Evolutionary conservation across 2,797 vertebrate species (phyloP), one percentile per base, ranked within the genome.

Genomic region (Paedocypris micromegethes): DNA sequence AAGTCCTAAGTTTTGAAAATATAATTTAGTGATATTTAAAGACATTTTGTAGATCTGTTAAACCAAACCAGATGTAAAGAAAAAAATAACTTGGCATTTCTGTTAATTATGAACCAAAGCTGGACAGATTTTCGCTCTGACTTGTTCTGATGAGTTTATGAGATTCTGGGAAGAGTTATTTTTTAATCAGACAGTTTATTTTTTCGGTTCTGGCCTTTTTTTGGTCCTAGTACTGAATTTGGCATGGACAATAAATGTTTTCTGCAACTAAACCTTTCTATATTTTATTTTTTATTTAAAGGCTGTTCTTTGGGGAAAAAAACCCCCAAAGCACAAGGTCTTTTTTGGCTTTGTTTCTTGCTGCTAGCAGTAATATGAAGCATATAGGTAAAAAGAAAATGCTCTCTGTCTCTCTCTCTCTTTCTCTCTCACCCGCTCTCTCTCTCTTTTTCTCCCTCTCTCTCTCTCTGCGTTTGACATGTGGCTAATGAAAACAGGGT

Each of bases 51-150:
- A 77, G 75, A 75, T 74, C 56, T 63, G 43, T 66, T 78, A 72
- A 79, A 59, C 73, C 66, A 67, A 79, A 78, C 67, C 76, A 79
- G 64, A 79, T 82, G 79, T 1, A 23, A 23, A 23, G 7, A 53
- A 64, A 70, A 77, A 80, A 83, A 85, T 78, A 84, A 84, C 80
- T 81, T 75, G 76, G 81, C 81, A 82, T 69, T 76, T 80, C 77
- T 77, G 77, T 83, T 83, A 79, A 75, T 84, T 84, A 69, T 68
- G 54, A 44, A 77, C 59, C 55, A 80, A 75, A 76, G 77, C 80
- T 76, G 59, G 55, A 3, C 64, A 61, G 54, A 58, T 57, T 72
- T 45, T 62, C 3, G 3, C 54, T 48, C 37, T 7, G 68, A 47
- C 43, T 51, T 43, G 44, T 9, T 61, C 53, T 53, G 49, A 41